Conservation (phyloP, 2,888 invertebrate genomes). For the Sclerodermus sp. region DNA sequence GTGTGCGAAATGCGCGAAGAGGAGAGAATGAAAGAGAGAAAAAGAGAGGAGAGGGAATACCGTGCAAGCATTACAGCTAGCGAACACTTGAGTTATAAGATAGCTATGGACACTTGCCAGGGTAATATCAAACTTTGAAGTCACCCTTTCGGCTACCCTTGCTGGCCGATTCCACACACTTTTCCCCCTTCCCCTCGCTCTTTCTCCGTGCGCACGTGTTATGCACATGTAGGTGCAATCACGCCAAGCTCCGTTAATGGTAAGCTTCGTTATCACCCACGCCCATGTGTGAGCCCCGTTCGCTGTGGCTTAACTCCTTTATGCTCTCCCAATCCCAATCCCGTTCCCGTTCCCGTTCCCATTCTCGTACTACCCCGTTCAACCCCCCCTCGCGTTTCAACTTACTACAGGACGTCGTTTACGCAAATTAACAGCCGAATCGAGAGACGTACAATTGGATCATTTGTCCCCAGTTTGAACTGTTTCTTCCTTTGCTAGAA, state of each 20-base stretch:
- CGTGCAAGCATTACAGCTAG: slow-evolving; percentile 35
- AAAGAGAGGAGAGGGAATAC: slow-evolving; percentile 14
- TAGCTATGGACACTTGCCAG: slow-evolving; percentile 51
- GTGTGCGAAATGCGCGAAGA: no score
- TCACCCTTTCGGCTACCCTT: slow-evolving; percentile 5
- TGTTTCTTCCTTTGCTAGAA: no score
- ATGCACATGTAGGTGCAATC: slow-evolving; percentile 18
- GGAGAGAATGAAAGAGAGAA: no score
- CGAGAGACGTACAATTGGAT: not conserved
- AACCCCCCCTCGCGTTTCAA: no score
- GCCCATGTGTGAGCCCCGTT: slow-evolving; percentile 35
- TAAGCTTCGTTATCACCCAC: slow-evolving; percentile 45
- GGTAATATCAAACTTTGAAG: slow-evolving; percentile 50
- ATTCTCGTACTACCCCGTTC: no score
- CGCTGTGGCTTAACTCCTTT: slow-evolving; percentile 33
- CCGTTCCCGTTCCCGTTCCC: not conserved
- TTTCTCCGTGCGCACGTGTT: slow-evolving; percentile 21
- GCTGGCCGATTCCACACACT: slow-evolving; percentile 7
- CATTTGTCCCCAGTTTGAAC: not conserved
- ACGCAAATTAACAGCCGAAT: not conserved
- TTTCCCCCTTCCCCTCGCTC: slow-evolving; percentile 21
- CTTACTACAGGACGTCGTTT: not conserved
- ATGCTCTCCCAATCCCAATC: slow-evolving; percentile 16
- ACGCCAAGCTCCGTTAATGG: slow-evolving; percentile 20
- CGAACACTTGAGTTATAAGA: slow-evolving; percentile 49